A percentile compares a stretch with the other conserved stretches of the same genome.
Conservation (phyloP, 2,888 invertebrate species). For the Dione vanillae region DNA sequence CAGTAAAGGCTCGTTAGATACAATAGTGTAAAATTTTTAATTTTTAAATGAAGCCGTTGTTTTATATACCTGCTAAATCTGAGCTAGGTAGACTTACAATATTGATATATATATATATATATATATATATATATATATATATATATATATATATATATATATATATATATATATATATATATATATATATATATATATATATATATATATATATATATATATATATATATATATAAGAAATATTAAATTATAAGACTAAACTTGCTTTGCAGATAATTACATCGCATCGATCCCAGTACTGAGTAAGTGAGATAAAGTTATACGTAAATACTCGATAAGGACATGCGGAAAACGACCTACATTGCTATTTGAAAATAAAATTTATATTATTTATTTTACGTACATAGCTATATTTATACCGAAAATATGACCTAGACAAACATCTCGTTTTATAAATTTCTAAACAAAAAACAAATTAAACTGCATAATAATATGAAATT, state of each 20-base stretch:
- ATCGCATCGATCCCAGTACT: conserved; percentile 13
- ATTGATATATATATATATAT: no score
- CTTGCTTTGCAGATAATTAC: conserved; percentile 9
- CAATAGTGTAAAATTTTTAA: no score
- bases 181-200: no score
- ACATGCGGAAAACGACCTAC: conserved; percentile 1
- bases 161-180: no score
- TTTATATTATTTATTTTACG: neutral
- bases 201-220: no score
- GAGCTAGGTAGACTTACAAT: no score
- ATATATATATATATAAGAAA: no score
- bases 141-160: no score
- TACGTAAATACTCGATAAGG: conserved; percentile 1
- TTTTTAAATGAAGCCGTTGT: no score
- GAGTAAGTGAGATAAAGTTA: conserved; percentile 16
- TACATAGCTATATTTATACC: conserved; percentile 13
- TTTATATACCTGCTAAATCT: no score
- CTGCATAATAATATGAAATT: conserved; percentile 13
- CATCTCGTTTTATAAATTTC: neutral
- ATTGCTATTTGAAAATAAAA: conserved; percentile 8
- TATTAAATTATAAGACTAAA: neutral
- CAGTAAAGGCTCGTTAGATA: no score
- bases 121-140: no score
- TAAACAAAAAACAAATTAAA: conserved; percentile 7
- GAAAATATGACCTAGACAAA: conserved; percentile 8